These are phyloP conservation scores for Eudorcas thomsonii DNA, from an alignment of 2,113 vertebrate genomes.

Conservation along the genomic window DNA sequence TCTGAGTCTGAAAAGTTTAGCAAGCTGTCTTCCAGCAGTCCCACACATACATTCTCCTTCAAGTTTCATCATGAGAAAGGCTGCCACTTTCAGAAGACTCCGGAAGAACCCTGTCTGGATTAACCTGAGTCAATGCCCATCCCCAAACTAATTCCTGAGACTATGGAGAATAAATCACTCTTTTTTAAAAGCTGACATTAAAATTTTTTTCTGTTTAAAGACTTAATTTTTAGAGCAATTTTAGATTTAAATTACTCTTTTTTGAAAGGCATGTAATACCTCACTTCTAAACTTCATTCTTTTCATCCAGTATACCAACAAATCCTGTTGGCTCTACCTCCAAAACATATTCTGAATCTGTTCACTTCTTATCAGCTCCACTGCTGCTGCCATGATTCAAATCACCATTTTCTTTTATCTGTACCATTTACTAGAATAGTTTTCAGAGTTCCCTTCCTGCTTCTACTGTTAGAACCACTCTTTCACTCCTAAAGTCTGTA, in stretches of 20 bases:
- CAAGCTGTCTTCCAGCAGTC: not conserved
- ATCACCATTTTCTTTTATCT: not conserved
- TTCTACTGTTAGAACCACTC: not conserved
- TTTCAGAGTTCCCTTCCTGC: not conserved
- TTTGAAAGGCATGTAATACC: not conserved
- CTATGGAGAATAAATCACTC: not conserved
- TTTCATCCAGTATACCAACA: not conserved
- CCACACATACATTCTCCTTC: not conserved
- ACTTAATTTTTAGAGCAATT: not conserved
- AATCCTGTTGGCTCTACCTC: not conserved
- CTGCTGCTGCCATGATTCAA: not conserved
- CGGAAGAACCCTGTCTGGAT: not conserved
- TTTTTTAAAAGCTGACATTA: not conserved
- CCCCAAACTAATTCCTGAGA: not conserved
- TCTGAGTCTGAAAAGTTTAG: not conserved
- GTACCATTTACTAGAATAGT: not conserved
- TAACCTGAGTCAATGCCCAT: not conserved
- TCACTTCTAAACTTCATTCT: not conserved
- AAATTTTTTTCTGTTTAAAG: not conserved
- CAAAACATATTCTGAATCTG: not conserved
- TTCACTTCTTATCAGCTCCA: not conserved
- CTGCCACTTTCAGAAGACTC: not conserved
- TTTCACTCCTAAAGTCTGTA: not conserved
- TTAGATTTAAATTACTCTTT: not conserved
- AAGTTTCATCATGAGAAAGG: not conserved